These are phyloP conservation scores for Entomyzon cyanotis DNA, from an alignment of 2,113 vertebrate genomes.

Conservation along the genomic window DNA sequence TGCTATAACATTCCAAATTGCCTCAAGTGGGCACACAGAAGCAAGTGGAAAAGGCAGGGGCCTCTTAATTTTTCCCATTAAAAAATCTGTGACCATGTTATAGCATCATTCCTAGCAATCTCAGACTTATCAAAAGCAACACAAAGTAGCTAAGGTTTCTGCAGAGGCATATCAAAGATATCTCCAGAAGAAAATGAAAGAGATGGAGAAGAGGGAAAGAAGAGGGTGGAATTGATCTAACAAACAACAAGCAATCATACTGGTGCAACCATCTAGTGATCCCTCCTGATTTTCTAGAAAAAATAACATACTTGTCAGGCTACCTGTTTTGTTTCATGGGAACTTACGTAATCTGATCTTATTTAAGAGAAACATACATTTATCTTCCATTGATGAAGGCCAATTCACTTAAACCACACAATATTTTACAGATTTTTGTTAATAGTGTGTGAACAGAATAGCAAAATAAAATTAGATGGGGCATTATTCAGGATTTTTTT, in stretches of 20 bases:
- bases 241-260: not conserved
- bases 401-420: not conserved
- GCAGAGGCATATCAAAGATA: not conserved
- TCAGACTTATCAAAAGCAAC: not conserved
- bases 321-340: not conserved
- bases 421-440: not conserved
- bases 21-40: not conserved
- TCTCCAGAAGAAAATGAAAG: not conserved
- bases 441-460: not conserved
- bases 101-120: not conserved
- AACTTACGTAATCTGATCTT: not conserved
- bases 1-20: not conserved
- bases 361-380: not conserved
- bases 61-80: not conserved
- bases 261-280: not conserved
- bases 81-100: not conserved
- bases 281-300: not conserved
- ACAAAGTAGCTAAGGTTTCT: not conserved
- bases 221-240: not conserved
- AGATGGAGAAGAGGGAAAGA: not conserved
- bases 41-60: not conserved
- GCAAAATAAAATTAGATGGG: not conserved
- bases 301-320: not conserved
- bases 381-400: not conserved
- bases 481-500: not conserved